Percentiles rank a stretch among this genome's conserved stretches.
These are phyloP conservation scores for Adrianichthys oophorus DNA, from an alignment of 2,797 vertebrate species.

Conservation along the genomic window DNA sequence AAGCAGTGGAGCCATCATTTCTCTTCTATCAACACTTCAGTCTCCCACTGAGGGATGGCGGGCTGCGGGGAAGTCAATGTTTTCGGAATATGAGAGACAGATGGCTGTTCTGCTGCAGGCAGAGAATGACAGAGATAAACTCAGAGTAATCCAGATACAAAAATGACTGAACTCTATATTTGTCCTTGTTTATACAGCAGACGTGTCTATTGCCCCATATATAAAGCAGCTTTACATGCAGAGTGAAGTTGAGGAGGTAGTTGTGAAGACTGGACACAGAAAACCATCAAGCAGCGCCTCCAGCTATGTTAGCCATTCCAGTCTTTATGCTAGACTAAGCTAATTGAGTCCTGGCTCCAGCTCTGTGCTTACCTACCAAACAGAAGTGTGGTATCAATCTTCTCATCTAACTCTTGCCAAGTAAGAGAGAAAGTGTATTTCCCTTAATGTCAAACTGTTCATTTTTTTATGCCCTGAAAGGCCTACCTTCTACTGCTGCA, in stretches of 20 bases:
- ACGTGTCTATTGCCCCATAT: conserved; percentile 1
- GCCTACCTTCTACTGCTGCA: too few species aligned
- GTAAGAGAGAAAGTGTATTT: too few species aligned
- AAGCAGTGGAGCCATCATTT: conserved; percentile 42
- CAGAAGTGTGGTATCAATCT: not conserved
- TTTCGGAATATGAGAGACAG: conserved; percentile 51
- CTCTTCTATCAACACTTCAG: conserved; percentile 49
- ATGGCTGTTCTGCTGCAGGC: conserved; percentile 32
- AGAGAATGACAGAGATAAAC: conserved; percentile 27
- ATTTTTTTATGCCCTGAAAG: too few species aligned
- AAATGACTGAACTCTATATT: conserved; percentile 1
- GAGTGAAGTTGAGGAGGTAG: not conserved
- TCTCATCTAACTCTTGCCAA: too few species aligned
- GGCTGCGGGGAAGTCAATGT: conserved; percentile 34
- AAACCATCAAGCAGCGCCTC: not conserved
- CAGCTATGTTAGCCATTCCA: not conserved
- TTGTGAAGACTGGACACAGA: too few species aligned
- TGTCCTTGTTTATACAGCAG: not conserved
- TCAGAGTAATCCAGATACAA: conserved; percentile 7
- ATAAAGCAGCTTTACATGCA: conserved; percentile 4
- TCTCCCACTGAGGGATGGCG: conserved; percentile 45
- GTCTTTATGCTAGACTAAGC: not conserved
- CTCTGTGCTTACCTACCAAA: not conserved
- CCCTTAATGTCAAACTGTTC: too few species aligned
- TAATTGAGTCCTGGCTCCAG: conserved; percentile 1